Evolutionary conservation across 2,888 invertebrate genomes (phyloP).

Genomic region (Sturmia bella): DNA sequence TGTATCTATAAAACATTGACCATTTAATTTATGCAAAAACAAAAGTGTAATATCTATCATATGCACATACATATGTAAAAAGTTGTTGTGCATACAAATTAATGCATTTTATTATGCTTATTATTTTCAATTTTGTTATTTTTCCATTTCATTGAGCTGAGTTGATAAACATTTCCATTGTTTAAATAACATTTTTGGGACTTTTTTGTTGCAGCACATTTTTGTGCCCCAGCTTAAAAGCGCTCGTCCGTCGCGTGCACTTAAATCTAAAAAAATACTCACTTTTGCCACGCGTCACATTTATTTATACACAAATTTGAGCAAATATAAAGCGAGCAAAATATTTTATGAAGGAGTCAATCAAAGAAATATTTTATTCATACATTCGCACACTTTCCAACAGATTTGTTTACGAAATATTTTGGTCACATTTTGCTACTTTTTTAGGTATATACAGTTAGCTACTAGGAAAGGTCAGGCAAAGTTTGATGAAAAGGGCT

Average conservation of each 20-base stretch:
- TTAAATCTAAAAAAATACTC: conserved; percentile 51
- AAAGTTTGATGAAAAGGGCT: no score
- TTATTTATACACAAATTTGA: conserved; percentile 40
- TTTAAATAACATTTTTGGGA: conserved; percentile 25
- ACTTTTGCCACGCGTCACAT: conserved; percentile 70
- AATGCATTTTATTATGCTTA: conserved; percentile 12
- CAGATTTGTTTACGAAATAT: conserved; percentile 35
- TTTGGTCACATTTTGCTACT: conserved; percentile 59
- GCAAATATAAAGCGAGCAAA: conserved; percentile 32
- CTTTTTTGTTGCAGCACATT: conserved; percentile 2
- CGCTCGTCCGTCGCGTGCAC: conserved; percentile 68
- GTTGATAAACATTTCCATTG: conserved; percentile 66
- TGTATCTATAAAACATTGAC: neutral
- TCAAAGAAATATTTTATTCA: conserved; percentile 38
- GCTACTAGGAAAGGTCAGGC: neutral
- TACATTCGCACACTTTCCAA: conserved; percentile 24
- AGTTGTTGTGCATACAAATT: neutral
- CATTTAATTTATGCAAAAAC: neutral
- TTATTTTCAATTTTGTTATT: conserved; percentile 52
- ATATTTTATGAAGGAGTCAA: conserved; percentile 34
- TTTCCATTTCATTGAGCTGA: conserved; percentile 69
- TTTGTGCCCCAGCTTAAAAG: conserved; percentile 31
- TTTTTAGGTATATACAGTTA: conserved; percentile 8
- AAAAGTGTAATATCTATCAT: neutral
- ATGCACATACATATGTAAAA: neutral